Base-by-base conservation (phyloP, 1,140 invertebrate species). In the Rhyacophila brunnea region DNA sequence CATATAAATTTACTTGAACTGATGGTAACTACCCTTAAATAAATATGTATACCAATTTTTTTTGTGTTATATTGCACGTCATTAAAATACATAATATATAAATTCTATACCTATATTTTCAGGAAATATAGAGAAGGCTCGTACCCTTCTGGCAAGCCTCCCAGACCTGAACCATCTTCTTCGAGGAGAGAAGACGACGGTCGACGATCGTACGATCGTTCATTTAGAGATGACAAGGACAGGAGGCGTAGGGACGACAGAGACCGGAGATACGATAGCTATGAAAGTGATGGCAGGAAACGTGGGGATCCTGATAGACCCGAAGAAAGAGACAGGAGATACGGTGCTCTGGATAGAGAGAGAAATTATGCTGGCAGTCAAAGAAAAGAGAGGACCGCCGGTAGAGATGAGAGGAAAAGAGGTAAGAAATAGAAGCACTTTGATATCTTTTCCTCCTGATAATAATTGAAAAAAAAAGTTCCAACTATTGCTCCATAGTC, bases 71-170 rank as follows among this genome's bases (percentile, higher is more conserved):
- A n/a, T n/a, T n/a, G n/a, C n/a, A n/a, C n/a, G n/a, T n/a, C n/a
- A n/a, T n/a, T n/a, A n/a, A n/a, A n/a, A n/a, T n/a, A 7, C 34
- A 35, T 43, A 43, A 6, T 43, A 43, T 43, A 43, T 9, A 10
- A 43, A 9, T 6, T 47, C 6, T 47, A 10, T n/a, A 7, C 45
- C 1, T 50, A 14, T 50, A 19, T 62, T 62, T 58, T 40, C 34
- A 64, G 58, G 44, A 68, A 70, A 13, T 72, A 74, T 60, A 66
- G 76, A 38, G 76, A 78, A 60, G 74, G 76, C 14, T 78, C 76
- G 9, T 73, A 78, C 62, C 65, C 72, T 4, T 71, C 73, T 9
- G 70, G 71, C 19, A 75, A 73, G 53, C 74, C 74, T 13, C 75
- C 75, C n/a, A 71, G 74, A 11, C 69, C 71, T 2, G 62, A 65